Evolutionary conservation across 2,797 vertebrate genomes (phyloP).

Genomic region (Clarias laeviceps): DNA sequence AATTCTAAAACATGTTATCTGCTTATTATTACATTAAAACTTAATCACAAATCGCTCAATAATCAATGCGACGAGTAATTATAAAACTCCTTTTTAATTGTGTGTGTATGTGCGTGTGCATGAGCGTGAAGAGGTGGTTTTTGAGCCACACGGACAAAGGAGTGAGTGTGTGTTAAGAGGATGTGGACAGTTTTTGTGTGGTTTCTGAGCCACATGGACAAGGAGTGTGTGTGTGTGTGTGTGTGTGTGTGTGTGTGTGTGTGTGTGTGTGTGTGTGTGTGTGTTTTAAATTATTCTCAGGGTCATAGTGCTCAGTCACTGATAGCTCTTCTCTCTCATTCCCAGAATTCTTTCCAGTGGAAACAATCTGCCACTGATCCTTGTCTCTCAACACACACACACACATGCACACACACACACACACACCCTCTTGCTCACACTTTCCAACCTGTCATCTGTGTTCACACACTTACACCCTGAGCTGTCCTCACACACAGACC

Average conservation of each 20-base stretch:
- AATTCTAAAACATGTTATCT: background rate
- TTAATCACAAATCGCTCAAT: background rate
- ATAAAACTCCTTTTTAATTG: background rate
- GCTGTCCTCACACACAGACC: constrained; percentile 37
- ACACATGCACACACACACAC: constrained; percentile 64
- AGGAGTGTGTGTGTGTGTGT: background rate
- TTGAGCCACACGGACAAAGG: background rate
- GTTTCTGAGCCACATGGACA: background rate
- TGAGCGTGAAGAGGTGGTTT: background rate
- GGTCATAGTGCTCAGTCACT: constrained; percentile 74
- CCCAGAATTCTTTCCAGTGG: constrained; percentile 83
- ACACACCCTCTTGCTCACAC: constrained; percentile 46
- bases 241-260: constrained; percentile 10
- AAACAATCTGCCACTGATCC: constrained; percentile 81
- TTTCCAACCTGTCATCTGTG: constrained; percentile 37
- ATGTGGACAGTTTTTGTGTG: background rate
- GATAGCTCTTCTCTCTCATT: constrained; percentile 81
- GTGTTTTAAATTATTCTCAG: constrained; percentile 69
- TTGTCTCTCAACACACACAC: constrained; percentile 70
- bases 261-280: constrained; percentile 23
- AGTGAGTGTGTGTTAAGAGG: too few species aligned
- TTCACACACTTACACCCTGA: constrained; percentile 53
- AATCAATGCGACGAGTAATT: too few species aligned
- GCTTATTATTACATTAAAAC: too few species aligned
- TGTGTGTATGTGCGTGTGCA: background rate